Base-by-base conservation (phyloP, 2,113 vertebrate genomes). In the Empidonax alnorum region DNA sequence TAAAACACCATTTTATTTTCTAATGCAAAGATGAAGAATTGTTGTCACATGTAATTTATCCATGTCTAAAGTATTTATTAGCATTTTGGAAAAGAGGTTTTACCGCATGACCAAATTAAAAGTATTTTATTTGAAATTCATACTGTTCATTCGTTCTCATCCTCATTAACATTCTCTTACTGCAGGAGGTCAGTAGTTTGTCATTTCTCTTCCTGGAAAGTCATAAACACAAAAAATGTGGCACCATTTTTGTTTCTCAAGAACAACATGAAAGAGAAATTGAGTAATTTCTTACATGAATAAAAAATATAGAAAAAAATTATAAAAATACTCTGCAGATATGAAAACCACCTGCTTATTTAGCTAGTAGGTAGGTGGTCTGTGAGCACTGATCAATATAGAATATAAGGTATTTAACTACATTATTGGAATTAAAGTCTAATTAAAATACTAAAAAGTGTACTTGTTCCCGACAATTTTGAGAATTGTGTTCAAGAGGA, bases 21-120 rank as follows among this genome's bases (percentile, higher is more conserved):
- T 79, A 46, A 50, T 59, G 23, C 2, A 28, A 79, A 76, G 31
- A 35, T 2, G 1, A 55, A 81, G 68, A 69, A 10, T 14, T 46
- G 19, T 3, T 9, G 10, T 23, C 2, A 6, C 41, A 1, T 44
- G 7, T 53, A 72, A 61, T 42, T 3, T n/a, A 23, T 44, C 3
- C 10, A 7, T 73, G 61, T 39, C 33, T 35, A 63, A 82, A 63
- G 2, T 42, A 65, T 89, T 49, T 71, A 17, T 61, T 68, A 84
- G 3, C 24, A 55, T 87, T 93, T 90, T 59, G 8, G 6, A 75
- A 82, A 63, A 63, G 16, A 35, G 3, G 5, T 61, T 78, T 89
- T 87, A 67, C 6, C 8, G 46, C 5, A 15, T 41, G 35, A 71
- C 42, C 17, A 94, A 74, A 76, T 58, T 6, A 61, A 81, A 91